A percentile compares a stretch with the other conserved stretches of the same genome.
Evolutionary conservation across 1,140 invertebrate genomes (phyloP).

Genomic region (Spodoptera litura): DNA sequence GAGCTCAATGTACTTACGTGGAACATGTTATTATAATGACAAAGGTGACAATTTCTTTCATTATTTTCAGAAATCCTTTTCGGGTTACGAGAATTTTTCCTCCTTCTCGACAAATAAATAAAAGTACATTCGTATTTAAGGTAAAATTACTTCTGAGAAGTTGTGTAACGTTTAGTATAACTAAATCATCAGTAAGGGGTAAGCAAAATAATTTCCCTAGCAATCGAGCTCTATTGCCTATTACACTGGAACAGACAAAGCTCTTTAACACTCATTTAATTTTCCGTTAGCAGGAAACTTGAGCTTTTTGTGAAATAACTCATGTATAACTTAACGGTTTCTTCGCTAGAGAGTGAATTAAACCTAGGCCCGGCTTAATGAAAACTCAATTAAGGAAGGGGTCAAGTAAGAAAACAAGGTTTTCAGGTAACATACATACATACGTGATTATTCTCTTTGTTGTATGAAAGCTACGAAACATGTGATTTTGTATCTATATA

Average conservation of each 20-base stretch:
- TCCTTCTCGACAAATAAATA: too few relatives aligned
- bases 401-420: conserved; percentile 25
- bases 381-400: conserved; percentile 40
- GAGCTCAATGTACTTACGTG: not conserved
- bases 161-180: too few relatives aligned
- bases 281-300: not conserved
- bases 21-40: not conserved
- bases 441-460: conserved; percentile 2
- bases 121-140: not conserved
- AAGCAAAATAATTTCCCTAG: not conserved
- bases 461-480: not conserved
- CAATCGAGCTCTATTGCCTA: too few relatives aligned
- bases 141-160: not conserved
- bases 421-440: conserved; percentile 16
- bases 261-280: conserved; percentile 9
- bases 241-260: not conserved
- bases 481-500: too few relatives aligned
- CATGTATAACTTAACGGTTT: conserved; percentile 19
- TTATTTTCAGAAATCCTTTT: too few relatives aligned
- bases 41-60: too few relatives aligned
- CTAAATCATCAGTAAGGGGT: too few relatives aligned
- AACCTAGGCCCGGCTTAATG: conserved; percentile 23
- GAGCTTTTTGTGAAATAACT: conserved; percentile 5
- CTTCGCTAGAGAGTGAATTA: conserved; percentile 20
- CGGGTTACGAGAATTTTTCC: too few relatives aligned